phyloP scores from a whole-genome alignment of 2,888 invertebrate species.

The Melanostoma mellinum region DNA sequence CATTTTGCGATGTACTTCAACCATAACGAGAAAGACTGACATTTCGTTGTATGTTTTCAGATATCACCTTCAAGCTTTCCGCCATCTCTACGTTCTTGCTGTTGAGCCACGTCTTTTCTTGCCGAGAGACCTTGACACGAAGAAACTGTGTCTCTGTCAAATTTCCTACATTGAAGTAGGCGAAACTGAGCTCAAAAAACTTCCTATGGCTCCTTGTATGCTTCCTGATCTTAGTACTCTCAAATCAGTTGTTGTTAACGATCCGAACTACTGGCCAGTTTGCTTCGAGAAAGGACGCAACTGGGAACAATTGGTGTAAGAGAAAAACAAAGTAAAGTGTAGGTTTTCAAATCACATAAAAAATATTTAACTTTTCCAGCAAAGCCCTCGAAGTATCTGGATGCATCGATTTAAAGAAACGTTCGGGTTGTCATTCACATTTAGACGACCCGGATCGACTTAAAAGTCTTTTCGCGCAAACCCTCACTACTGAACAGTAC shows the following conservation, averaged over 20 bases:
- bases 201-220: conserved; percentile 91
- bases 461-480: conserved; percentile 89
- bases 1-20: too few species aligned
- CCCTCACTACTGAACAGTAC: conserved; percentile 87
- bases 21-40: too few species aligned
- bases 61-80: conserved; percentile 97
- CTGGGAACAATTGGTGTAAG: conserved; percentile 91
- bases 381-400: conserved; percentile 87
- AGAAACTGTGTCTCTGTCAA: conserved; percentile 91
- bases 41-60: conserved; percentile 82
- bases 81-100: conserved; percentile 97
- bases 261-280: conserved; percentile 95
- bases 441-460: conserved; percentile 91
- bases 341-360: not conserved
- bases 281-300: conserved; percentile 91
- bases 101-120: conserved; percentile 94
- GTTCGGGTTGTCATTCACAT: conserved; percentile 94
- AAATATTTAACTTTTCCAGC: conserved; percentile 79
- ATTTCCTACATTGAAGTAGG: conserved; percentile 84
- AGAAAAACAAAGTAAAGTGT: conserved; percentile 56
- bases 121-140: conserved; percentile 92
- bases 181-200: conserved; percentile 82
- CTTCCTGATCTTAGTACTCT: conserved; percentile 91
- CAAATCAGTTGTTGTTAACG: conserved; percentile 89
- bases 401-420: conserved; percentile 92